These are phyloP conservation scores for Cyclina sinensis DNA, from an alignment of 1,140 invertebrate species.

Conservation along the genomic window DNA sequence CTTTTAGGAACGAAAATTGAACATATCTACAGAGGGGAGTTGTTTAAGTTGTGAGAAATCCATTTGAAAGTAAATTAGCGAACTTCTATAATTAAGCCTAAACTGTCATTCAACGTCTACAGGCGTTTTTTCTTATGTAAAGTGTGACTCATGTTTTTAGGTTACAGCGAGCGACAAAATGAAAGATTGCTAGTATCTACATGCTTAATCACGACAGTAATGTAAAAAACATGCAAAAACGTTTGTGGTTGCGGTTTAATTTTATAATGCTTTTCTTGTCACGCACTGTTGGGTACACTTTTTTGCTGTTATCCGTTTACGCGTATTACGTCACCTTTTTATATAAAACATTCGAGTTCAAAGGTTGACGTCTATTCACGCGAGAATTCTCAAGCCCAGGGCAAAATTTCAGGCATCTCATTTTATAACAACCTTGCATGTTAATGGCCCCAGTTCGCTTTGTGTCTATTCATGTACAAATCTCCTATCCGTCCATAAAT, in stretches of 20 bases:
- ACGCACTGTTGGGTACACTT: not conserved
- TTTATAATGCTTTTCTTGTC: not conserved
- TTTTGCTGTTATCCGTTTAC: not conserved
- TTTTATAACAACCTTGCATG: slow-evolving; percentile 33
- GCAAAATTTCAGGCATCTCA: not conserved
- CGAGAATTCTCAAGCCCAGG: slow-evolving; percentile 4
- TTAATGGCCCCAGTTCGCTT: slow-evolving; percentile 24
- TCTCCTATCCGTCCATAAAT: slow-evolving; percentile 28
- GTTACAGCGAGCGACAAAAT: too few species aligned
- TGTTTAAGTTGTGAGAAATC: too few species aligned
- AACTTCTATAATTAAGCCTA: too few species aligned
- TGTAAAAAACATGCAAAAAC: too few species aligned
- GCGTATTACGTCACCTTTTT: not conserved
- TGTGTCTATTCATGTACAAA: slow-evolving; percentile 37
- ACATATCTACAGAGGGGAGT: too few species aligned
- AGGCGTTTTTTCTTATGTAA: too few species aligned
- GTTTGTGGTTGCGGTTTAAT: not conserved
- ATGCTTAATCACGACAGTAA: too few species aligned
- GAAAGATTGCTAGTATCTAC: too few species aligned
- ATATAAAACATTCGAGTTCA: not conserved
- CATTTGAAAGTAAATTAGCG: too few species aligned
- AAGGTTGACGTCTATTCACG: slow-evolving; percentile 12
- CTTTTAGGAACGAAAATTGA: too few species aligned
- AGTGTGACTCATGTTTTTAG: too few species aligned
- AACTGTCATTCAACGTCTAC: too few species aligned